Evolutionary conservation across 1,140 invertebrate species (phyloP), one percentile per base, ranked within the genome.

Genomic region (Orchesella cincta): DNA sequence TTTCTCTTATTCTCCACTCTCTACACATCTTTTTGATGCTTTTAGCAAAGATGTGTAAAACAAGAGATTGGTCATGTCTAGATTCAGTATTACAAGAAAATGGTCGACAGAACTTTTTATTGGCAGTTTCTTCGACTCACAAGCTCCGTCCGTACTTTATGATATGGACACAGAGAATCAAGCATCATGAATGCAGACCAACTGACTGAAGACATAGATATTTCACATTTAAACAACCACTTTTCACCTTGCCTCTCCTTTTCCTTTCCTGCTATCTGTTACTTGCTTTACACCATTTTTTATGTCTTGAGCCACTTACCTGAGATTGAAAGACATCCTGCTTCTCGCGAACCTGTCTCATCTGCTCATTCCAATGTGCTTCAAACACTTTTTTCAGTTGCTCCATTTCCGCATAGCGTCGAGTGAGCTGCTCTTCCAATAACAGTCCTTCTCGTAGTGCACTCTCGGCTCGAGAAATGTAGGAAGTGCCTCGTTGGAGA

Each of bases 301-400:
- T 62, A 62, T 62, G 54, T 12, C 5, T 62, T 18, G 29, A 74
- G 39, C 36, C 0, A 67, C 82, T 76, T 81, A 89, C 89, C 86
- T 90, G 89, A 35, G 88, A 87, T 80, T 90, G 88, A 80, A 90
- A 90, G 51, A 91, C 90, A 78, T 91, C 91, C 83, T 91, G 90
- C 83, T 92, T 90, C 2, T 90, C 86, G 74, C 90, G 87, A 79
- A 92, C 88, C 76, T 90, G 85, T 82, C 89, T 89, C n/a, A 91
- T 83, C 80, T 91, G 90, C 79, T 92, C 90, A 80, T 92, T 90
- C 91, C 91, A 92, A 0, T 89, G 85, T 0, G 88, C 86, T 78
- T 91, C 89, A 79, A 91, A 91, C 0, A 89, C 86, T 12, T 86
- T 86, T 73, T 88, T 86, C 78, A 91, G 85, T 64, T 89, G 85